phyloP scores from a whole-genome alignment of 2,113 vertebrate genomes.

The Pyrgilauda ruficollis region DNA sequence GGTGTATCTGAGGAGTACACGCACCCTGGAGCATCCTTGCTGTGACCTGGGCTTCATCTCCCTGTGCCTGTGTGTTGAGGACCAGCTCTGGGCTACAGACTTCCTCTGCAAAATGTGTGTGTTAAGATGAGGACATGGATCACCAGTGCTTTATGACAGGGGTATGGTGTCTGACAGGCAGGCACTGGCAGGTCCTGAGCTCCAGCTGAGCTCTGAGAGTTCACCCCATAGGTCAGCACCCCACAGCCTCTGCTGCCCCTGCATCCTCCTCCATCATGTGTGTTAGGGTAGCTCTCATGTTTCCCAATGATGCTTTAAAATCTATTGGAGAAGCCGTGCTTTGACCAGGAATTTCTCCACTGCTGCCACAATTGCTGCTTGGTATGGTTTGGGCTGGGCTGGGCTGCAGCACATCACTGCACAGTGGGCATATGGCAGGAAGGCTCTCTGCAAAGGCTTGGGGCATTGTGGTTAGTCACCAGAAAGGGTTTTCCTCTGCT shows the following conservation, averaged over 20 bases:
- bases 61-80: accelerated
- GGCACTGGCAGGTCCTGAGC: neutral
- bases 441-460: neutral
- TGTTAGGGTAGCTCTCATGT: neutral
- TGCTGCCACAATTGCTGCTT: neutral
- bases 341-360: neutral
- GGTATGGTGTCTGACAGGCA: accelerated
- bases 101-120: neutral
- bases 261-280: neutral
- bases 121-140: neutral
- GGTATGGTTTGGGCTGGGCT: neutral
- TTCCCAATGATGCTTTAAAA: neutral
- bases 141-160: neutral
- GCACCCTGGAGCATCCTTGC: accelerated
- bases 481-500: neutral
- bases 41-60: neutral
- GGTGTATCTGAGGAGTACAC: neutral
- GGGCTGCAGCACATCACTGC: neutral
- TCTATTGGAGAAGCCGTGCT: neutral
- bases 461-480: neutral
- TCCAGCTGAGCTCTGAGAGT: neutral
- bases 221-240: neutral
- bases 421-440: accelerated
- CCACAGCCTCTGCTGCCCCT: neutral
- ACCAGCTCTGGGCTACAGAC: neutral